Evolutionary conservation across 2,888 invertebrate genomes (phyloP), one percentile per base, ranked within the genome.

Genomic region (Digitonthophagus gazella): DNA sequence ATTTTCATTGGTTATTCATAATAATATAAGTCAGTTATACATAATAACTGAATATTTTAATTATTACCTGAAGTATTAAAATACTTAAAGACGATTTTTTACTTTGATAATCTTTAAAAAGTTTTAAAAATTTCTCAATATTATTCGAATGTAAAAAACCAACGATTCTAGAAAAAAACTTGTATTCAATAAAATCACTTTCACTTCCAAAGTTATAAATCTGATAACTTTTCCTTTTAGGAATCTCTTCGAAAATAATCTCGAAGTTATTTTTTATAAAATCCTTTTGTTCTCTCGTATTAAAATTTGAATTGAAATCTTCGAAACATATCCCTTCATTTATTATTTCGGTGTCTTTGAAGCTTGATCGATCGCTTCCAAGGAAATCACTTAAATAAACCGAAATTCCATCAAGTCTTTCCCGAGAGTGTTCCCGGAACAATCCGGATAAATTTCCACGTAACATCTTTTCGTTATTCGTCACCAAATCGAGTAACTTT

Each of bases 51-150:
- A n/a, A n/a, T n/a, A n/a, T n/a, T n/a, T n/a, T n/a, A n/a, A n/a
- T n/a, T n/a, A n/a, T 67, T 66, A 66, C 65, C 44, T 71, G 64
- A 20, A 66, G 68, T 19, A 69, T 69, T 8, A 69, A 56, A 19
- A 69, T 18, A 20, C 66, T 56, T 8, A 54, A 16, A 0, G 69
- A 56, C n/a, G 63, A 44, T 54, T 61, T 55, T 44, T 19, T 19
- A 15, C 14, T 14, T 16, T 19, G 8, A 19, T 15, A 18, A 0
- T 61, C 16, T 14, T 61, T 61, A 19, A 61, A 19, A 4, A 61
- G 20, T 20, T 14, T 20, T 61, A 18, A 61, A 28, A 63, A 3
- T 15, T 58, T 14, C 14, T 28, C 11, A 61, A 20, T 11, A 15
- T n/a, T 22, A n/a, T 16, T 63, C 14, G 15, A 2, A 58, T 58